These are phyloP conservation scores for Xanthostigma xanthostigma DNA, from an alignment of 2,888 invertebrate species.

Conservation along the genomic window DNA sequence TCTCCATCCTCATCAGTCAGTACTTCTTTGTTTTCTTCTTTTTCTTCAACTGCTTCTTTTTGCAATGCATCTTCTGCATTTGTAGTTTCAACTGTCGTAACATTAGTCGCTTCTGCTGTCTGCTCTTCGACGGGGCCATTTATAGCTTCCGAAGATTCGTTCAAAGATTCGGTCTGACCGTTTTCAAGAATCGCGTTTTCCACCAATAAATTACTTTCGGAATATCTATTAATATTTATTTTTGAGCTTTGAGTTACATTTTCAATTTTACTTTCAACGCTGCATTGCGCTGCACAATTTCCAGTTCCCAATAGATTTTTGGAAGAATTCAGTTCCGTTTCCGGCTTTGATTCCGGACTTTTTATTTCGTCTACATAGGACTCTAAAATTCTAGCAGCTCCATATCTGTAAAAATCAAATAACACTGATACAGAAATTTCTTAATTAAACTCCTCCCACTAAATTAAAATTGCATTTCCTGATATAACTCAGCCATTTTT, in stretches of 20 bases:
- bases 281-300: too few species aligned
- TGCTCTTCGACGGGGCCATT: too few species aligned
- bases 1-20: neutral
- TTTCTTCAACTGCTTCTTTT: conserved; percentile 11
- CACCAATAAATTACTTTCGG: too few species aligned
- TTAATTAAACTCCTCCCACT: too few species aligned
- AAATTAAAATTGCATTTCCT: too few species aligned
- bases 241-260: too few species aligned
- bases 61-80: conserved; percentile 12
- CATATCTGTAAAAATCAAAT: conserved; percentile 28
- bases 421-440: too few species aligned
- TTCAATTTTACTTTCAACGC: too few species aligned
- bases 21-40: neutral
- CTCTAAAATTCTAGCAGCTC: conserved; percentile 50
- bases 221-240: too few species aligned
- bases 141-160: conserved; percentile 13
- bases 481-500: too few species aligned
- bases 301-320: conserved; percentile 19
- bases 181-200: too few species aligned
- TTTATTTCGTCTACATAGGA: conserved; percentile 35
- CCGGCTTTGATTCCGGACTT: conserved; percentile 27
- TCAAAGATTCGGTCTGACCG: conserved; percentile 8
- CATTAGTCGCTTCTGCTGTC: too few species aligned
- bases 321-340: conserved; percentile 20
- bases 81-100: neutral